Percentiles rank a stretch among this genome's conserved stretches.
phyloP scores from a whole-genome alignment of 2,888 invertebrate species.

The Tetranychus piercei region DNA sequence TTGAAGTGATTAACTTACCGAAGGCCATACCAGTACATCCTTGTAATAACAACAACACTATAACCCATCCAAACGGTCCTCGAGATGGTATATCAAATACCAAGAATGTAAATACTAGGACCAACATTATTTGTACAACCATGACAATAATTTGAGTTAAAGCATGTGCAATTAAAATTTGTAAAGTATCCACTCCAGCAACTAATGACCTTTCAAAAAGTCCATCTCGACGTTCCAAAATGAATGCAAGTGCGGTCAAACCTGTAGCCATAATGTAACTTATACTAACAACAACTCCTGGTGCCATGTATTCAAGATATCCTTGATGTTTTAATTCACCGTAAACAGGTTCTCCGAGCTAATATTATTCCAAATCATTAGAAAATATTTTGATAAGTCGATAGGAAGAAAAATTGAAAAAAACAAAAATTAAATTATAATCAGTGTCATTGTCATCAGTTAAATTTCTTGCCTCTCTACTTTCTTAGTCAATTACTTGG shows the following conservation, averaged over 20 bases:
- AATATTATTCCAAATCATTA: not conserved
- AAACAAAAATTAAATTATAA: not conserved
- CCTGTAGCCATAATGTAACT: slow-evolving; percentile 92
- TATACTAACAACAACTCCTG: slow-evolving; percentile 85
- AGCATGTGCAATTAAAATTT: slow-evolving; percentile 81
- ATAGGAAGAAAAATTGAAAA: not conserved
- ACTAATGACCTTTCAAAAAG: slow-evolving; percentile 22
- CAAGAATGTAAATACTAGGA: slow-evolving; percentile 72
- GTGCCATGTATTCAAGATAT: slow-evolving; percentile 88
- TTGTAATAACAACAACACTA: slow-evolving; percentile 66
- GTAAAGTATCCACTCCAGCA: slow-evolving; percentile 73
- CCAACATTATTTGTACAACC: slow-evolving; percentile 66
- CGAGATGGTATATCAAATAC: slow-evolving; percentile 76
- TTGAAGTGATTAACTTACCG: slow-evolving; percentile 37
- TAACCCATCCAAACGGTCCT: slow-evolving; percentile 65
- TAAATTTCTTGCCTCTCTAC: not conserved
- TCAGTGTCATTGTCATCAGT: not conserved
- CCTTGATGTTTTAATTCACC: slow-evolving; percentile 42
- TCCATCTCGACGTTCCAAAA: slow-evolving; percentile 48
- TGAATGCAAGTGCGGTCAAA: slow-evolving; percentile 71
- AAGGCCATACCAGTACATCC: slow-evolving; percentile 91
- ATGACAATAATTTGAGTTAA: slow-evolving; percentile 85
- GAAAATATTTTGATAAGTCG: not conserved
- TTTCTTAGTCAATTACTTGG: not conserved
- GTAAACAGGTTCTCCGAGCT: slow-evolving; percentile 27